phyloP scores from a whole-genome alignment of 2,797 vertebrate species.

The Hephaestus fuliginosus region DNA sequence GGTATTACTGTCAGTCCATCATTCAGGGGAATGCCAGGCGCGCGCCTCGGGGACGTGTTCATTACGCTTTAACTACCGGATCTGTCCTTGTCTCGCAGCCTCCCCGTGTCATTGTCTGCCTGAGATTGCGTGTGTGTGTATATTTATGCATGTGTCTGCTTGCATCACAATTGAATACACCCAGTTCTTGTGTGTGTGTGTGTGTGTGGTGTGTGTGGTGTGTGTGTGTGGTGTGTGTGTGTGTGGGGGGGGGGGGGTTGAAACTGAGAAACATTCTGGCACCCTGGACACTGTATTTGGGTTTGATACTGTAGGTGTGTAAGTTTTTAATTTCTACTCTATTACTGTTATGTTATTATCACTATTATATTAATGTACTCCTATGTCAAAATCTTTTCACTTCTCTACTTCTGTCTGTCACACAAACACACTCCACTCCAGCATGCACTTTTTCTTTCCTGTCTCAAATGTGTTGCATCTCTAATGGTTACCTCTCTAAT shows the following conservation, averaged over 20 bases:
- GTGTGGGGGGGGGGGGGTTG: not conserved
- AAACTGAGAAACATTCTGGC: slow-evolving; percentile 34
- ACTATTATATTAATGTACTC: slow-evolving; percentile 16
- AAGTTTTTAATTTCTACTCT: slow-evolving; percentile 2
- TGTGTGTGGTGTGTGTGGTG: not conserved
- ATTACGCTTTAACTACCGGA: slow-evolving; percentile 87
- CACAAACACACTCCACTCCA: slow-evolving; percentile 20
- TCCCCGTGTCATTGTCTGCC: slow-evolving; percentile 82
- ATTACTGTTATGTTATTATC: too few species aligned
- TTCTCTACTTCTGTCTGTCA: slow-evolving; percentile 24
- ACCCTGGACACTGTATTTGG: slow-evolving; percentile 26
- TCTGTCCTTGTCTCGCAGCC: slow-evolving; percentile 85
- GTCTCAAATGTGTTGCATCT: slow-evolving; percentile 33
- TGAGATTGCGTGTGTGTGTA: slow-evolving; percentile 70
- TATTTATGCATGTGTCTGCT: slow-evolving; percentile 77
- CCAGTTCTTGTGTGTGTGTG: slow-evolving; percentile 31
- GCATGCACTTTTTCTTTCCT: slow-evolving; percentile 33
- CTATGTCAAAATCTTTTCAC: slow-evolving; percentile 14
- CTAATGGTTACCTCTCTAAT: slow-evolving; percentile 53
- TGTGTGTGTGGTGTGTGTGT: slow-evolving; percentile 3
- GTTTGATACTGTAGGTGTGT: slow-evolving; percentile 28
- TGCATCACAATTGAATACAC: slow-evolving; percentile 69
- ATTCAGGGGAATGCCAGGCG: slow-evolving; percentile 82
- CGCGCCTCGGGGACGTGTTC: slow-evolving; percentile 85
- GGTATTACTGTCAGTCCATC: slow-evolving; percentile 88